A percentile compares a stretch with the other conserved stretches of the same genome.
These are phyloP conservation scores for Dione juno DNA, from an alignment of 2,888 invertebrate genomes.

Conservation along the genomic window DNA sequence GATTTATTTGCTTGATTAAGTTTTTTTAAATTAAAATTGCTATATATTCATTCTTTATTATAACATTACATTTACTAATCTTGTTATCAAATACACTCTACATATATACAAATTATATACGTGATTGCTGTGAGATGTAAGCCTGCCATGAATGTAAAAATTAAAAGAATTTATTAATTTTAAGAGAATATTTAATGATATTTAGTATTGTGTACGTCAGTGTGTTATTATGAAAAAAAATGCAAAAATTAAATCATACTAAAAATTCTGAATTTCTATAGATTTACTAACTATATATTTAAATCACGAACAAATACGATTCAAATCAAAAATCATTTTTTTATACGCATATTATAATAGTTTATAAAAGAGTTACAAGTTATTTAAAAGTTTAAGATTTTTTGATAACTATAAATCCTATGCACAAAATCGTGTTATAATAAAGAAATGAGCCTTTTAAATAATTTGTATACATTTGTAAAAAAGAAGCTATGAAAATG, in stretches of 20 bases:
- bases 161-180: slow-evolving; percentile 32
- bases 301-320: slow-evolving; percentile 1
- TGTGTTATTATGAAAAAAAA: background rate
- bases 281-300: background rate
- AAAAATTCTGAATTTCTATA: background rate
- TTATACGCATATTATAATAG: background rate
- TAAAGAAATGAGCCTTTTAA: too few species aligned
- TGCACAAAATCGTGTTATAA: slow-evolving; percentile 6
- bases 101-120: too few species aligned
- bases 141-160: slow-evolving; percentile 24
- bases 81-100: background rate
- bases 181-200: slow-evolving; percentile 15
- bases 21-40: background rate
- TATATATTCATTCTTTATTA: background rate
- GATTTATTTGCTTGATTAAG: background rate
- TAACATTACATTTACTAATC: background rate
- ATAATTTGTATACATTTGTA: too few species aligned
- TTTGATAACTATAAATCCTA: background rate
- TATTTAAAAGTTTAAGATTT: background rate
- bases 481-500: too few species aligned
- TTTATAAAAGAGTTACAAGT: background rate
- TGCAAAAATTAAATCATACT: background rate
- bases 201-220: background rate
- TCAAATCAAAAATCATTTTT: background rate
- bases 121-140: slow-evolving; percentile 15